These are phyloP conservation scores for Cephalopterus ornatus DNA, from an alignment of 2,113 vertebrate species.

Conservation along the genomic window DNA sequence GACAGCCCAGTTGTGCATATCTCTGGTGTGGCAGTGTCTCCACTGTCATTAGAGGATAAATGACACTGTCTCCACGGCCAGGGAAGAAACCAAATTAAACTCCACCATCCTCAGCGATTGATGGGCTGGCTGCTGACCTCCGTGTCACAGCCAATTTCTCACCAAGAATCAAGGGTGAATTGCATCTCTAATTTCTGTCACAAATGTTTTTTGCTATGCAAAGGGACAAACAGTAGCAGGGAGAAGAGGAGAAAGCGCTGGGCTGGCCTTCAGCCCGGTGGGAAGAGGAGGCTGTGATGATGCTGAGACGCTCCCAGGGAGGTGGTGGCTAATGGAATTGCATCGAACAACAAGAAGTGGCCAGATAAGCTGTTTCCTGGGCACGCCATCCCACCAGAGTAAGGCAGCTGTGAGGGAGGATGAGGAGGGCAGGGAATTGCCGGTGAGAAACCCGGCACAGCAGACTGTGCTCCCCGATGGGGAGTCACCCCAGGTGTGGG, in stretches of 20 bases:
- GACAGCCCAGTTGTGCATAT: not conserved
- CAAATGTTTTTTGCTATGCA: conserved; percentile 3
- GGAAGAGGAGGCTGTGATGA: rapidly evolving
- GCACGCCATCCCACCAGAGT: not conserved
- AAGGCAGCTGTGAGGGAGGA: not conserved
- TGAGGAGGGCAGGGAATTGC: not conserved
- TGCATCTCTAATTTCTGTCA: conserved; percentile 12
- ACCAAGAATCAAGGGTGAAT: not conserved
- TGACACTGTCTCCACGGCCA: not conserved
- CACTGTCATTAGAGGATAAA: not conserved
- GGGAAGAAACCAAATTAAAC: conserved; percentile 32
- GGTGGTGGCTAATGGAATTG: not conserved
- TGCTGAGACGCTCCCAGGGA: rapidly evolving
- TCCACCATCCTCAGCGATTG: not conserved
- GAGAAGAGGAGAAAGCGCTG: not conserved
- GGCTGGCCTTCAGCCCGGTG: not conserved
- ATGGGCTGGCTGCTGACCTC: not conserved
- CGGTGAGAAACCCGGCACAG: not conserved
- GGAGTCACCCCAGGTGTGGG: not conserved
- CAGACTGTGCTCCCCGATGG: rapidly evolving
- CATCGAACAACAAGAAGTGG: not conserved
- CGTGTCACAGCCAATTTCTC: not conserved
- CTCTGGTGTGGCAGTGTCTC: rapidly evolving
- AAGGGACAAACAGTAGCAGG: not conserved
- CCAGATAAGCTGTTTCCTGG: not conserved